Evolutionary conservation across 2,888 invertebrate species (phyloP).

Genomic region (Marronus borbonicus): DNA sequence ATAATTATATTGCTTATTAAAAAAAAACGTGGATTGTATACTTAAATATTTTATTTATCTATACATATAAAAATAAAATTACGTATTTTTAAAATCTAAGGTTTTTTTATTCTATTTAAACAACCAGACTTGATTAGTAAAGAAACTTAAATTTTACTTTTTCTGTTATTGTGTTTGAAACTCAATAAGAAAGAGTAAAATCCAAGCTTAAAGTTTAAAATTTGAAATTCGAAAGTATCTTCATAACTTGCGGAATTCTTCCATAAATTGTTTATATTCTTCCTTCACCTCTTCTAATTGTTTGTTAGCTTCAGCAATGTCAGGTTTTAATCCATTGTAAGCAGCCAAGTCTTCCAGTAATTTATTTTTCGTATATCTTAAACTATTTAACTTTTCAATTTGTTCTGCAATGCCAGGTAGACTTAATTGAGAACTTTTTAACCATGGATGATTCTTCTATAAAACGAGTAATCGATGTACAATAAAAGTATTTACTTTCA

Average conservation of each 20-base stretch:
- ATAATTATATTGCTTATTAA: conserved; percentile 7
- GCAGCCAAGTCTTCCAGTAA: conserved; percentile 61
- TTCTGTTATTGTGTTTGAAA: background rate
- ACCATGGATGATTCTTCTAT: conserved; percentile 62
- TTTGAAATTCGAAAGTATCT: background rate
- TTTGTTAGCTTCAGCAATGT: conserved; percentile 64
- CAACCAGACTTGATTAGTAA: background rate
- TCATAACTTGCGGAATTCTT: conserved; percentile 36
- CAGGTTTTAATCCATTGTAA: conserved; percentile 64
- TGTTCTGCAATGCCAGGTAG: conserved; percentile 62
- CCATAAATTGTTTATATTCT: conserved; percentile 58
- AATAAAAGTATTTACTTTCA: no score
- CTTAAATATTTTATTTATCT: conserved; percentile 37
- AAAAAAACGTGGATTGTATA: background rate
- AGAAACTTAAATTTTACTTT: background rate
- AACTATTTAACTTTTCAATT: conserved; percentile 59
- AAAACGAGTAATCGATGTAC: conserved; percentile 19
- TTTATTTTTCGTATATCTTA: conserved; percentile 61
- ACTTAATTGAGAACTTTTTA: conserved; percentile 62
- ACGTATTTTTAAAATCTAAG: conserved; percentile 14
- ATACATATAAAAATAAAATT: conserved; percentile 30
- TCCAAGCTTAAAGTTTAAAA: background rate
- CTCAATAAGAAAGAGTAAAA: background rate
- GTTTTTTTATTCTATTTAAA: background rate
- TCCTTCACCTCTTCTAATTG: conserved; percentile 63